Evolutionary conservation across 2,888 invertebrate genomes (phyloP).

Genomic region (Standfussiana lucernea): DNA sequence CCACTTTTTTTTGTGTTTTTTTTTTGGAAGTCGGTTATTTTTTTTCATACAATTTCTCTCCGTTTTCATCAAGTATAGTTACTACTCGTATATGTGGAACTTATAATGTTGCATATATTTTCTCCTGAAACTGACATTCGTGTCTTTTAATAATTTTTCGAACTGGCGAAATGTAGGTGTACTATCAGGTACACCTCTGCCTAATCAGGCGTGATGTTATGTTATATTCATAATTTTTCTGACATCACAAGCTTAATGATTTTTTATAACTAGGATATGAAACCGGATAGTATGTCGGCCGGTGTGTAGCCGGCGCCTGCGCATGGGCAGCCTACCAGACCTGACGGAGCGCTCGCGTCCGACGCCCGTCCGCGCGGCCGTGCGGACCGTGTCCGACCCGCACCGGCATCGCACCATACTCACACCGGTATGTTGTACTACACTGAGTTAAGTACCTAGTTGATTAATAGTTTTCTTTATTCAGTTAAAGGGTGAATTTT

Average conservation of each 20-base stretch:
- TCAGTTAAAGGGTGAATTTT: too few relatives aligned
- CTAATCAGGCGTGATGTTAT: too few relatives aligned
- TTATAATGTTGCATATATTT: neutral
- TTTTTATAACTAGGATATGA: conserved; percentile 53
- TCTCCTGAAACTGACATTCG: neutral
- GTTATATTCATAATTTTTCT: too few relatives aligned
- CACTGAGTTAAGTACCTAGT: neutral
- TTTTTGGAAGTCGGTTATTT: too few relatives aligned
- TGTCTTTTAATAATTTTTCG: neutral
- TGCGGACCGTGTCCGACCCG: conserved; percentile 87
- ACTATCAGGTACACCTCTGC: too few relatives aligned
- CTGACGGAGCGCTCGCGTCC: conserved; percentile 89
- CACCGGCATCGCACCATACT: conserved; percentile 83
- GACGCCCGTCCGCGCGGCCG: conserved; percentile 80
- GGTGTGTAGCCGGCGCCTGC: conserved; percentile 69
- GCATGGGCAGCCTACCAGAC: conserved; percentile 90
- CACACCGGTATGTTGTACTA: conserved; percentile 75
- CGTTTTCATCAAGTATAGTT: neutral
- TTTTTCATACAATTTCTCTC: neutral
- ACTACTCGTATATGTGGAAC: neutral
- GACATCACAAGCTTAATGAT: neutral
- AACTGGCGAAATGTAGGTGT: too few relatives aligned
- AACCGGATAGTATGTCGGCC: conserved; percentile 44
- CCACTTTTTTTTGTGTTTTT: too few relatives aligned
- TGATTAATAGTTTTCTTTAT: neutral